phyloP scores from a whole-genome alignment of 2,797 vertebrate species.

The Syndactyla subalaris region DNA sequence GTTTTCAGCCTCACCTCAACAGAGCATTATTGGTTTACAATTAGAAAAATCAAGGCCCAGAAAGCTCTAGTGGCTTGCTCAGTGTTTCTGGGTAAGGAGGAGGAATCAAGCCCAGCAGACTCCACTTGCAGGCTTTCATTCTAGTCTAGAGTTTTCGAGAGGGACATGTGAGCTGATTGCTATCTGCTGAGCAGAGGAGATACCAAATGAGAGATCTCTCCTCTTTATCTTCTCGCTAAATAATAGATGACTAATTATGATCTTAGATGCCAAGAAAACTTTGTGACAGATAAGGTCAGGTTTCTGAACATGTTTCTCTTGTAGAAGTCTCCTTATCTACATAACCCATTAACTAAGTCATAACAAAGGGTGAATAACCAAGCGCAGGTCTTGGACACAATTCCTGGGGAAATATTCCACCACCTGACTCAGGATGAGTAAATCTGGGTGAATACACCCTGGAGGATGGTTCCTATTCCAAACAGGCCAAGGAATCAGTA shows the following conservation, averaged over 20 bases:
- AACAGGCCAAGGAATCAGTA: neutral
- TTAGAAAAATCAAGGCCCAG: neutral
- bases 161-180: neutral
- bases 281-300: constrained; percentile 2
- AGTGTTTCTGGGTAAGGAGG: neutral
- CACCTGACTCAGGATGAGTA: neutral
- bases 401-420: neutral
- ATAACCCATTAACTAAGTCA: neutral
- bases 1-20: neutral
- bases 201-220: neutral
- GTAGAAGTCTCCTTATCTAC: neutral
- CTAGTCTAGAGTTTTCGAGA: neutral
- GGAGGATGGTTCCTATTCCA: neutral
- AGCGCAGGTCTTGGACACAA: neutral
- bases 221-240: neutral
- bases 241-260: constrained; percentile 22
- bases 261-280: neutral
- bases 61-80: neutral
- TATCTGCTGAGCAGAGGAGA: constrained; percentile 32
- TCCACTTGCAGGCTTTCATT: neutral
- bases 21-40: neutral
- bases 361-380: neutral
- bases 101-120: neutral
- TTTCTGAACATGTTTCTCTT: constrained; percentile 10
- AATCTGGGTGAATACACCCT: neutral